A percentile compares a stretch with the other conserved stretches of the same genome.
phyloP scores from a whole-genome alignment of 2,888 invertebrate genomes.

The Ectemnius continuus region DNA sequence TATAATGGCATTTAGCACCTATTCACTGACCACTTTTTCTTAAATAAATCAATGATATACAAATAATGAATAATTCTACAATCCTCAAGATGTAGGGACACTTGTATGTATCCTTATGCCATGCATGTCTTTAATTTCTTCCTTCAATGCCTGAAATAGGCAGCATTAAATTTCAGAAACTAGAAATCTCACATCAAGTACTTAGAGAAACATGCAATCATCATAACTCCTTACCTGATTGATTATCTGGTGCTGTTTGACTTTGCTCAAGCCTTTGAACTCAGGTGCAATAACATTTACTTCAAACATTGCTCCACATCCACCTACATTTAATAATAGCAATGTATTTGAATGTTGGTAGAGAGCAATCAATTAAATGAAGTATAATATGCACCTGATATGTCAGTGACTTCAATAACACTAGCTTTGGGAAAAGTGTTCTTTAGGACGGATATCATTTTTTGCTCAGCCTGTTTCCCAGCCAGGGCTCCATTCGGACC shows the following conservation, averaged over 20 bases:
- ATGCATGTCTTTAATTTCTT: constrained; percentile 90
- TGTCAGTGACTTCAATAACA: constrained; percentile 84
- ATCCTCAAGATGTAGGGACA: constrained; percentile 72
- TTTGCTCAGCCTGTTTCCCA: constrained; percentile 74
- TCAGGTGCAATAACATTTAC: constrained; percentile 84
- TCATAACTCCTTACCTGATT: constrained; percentile 79
- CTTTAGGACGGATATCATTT: constrained; percentile 77
- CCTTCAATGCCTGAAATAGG: constrained; percentile 81
- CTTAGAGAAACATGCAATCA: background rate
- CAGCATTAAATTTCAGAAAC: background rate
- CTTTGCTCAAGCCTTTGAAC: constrained; percentile 84
- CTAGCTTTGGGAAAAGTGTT: constrained; percentile 82
- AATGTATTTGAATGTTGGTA: constrained; percentile 1
- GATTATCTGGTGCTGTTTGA: constrained; percentile 87
- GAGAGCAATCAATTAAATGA: background rate
- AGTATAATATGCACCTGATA: constrained; percentile 79
- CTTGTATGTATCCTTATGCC: constrained; percentile 88
- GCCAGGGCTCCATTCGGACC: constrained; percentile 68
- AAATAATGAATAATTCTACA: too few species aligned
- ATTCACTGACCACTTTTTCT: too few species aligned
- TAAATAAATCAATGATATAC: too few species aligned
- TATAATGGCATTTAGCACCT: too few species aligned
- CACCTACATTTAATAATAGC: constrained; percentile 80
- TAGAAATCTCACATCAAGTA: background rate
- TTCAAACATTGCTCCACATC: constrained; percentile 91